These are phyloP conservation scores for Andinoacara biseriatus DNA, from an alignment of 2,113 vertebrate species.

Conservation along the genomic window DNA sequence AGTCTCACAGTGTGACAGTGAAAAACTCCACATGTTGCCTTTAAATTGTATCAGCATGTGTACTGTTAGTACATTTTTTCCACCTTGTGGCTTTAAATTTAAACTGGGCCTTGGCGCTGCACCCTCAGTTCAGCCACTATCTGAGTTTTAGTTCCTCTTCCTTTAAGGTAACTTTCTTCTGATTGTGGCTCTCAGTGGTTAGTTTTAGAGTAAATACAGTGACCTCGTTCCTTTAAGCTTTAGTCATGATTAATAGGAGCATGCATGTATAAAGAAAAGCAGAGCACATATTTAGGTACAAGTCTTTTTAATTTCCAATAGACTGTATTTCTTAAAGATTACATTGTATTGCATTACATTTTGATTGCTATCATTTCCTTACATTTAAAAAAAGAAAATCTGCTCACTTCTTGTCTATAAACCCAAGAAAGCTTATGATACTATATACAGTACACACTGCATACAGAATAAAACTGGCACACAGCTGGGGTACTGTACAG, in stretches of 20 bases:
- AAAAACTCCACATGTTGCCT: rapidly evolving
- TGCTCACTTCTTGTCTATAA: rapidly evolving
- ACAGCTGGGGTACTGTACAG: not conserved
- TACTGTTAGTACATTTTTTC: rapidly evolving
- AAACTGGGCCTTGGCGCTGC: not conserved
- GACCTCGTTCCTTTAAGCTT: not conserved
- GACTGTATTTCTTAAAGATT: not conserved
- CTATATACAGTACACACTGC: not conserved
- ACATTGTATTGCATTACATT: not conserved
- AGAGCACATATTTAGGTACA: not conserved
- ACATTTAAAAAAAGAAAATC: not conserved
- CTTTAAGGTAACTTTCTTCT: not conserved
- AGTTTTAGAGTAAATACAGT: rapidly evolving
- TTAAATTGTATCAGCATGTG: not conserved
- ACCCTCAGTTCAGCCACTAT: not conserved
- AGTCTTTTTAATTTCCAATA: not conserved
- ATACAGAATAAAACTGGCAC: not conserved
- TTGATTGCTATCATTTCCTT: not conserved
- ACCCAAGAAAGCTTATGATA: not conserved
- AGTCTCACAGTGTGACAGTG: not conserved
- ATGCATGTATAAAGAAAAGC: not conserved
- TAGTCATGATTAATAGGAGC: not conserved
- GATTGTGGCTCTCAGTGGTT: not conserved
- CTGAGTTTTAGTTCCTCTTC: not conserved
- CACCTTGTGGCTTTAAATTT: not conserved